Base-by-base conservation (phyloP, 2,113 vertebrate species). In the Bujurquina vittata region DNA sequence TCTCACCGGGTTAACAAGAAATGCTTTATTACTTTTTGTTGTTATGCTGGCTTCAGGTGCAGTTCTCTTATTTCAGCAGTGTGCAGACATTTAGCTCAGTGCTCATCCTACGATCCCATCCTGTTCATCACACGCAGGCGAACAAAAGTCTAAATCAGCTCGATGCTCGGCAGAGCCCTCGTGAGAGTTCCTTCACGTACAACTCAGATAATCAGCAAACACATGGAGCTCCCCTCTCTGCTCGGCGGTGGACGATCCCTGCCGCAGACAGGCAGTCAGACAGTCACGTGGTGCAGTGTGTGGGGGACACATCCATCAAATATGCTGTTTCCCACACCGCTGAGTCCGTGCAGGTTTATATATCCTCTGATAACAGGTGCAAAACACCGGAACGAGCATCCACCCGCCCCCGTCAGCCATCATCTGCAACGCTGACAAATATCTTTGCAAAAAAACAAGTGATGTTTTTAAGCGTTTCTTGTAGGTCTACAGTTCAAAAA, bases 121-220 rank as follows among this genome's bases (percentile, higher is more conserved):
- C 37, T 20, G 33, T 81, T 87, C n/a, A 22, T 87, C 69, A 80
- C 82, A 59, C 3, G 1, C 65, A 23, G 63, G 0, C 23, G 4
- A 54, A 86, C 75, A 80, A 87, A 82, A 75, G n/a, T 56, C 57
- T 29, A 63, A 83, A 75, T 84, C 61, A 52, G 8, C 49, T 79
- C 81, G 54, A 78, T 72, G 23, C 20, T 72, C 73, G 33, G 52
- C 75, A 83, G 62, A 84, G 81, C 79, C 69, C 52, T n/a, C 18
- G 88, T 90, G 88, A 67, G 67, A 89, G 43, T 86, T 92, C 87
- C 79, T 65, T 79, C 87, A 90, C 88, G 77, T 81, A 57, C 14
- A 80, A 40, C 65, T 78, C 52, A 87, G 88, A 81, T 40, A 77
- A 90, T 91, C 78, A 85, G 75, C 84, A 74, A 40, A 49, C 79